Evolutionary conservation across 2,888 invertebrate species (phyloP), one percentile per base, ranked within the genome.

Genomic region (Cantharis flavilabris): DNA sequence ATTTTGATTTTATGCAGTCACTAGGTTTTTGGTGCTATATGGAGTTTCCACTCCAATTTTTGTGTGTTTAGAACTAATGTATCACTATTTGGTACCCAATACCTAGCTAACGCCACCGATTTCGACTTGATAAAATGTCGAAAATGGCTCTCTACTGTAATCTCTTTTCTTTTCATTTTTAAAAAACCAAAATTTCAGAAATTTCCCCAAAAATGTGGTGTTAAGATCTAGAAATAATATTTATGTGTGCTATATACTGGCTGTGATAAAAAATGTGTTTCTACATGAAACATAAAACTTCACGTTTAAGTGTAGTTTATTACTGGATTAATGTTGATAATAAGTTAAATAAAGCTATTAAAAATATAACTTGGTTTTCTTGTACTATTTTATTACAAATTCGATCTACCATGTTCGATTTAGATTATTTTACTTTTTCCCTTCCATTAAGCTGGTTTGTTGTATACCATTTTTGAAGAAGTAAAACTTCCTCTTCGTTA

Each of bases 161-260:
- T 33, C 5, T n/a, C n/a, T n/a, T 49, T 49, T 49, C 1, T n/a
- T 49, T n/a, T 49, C 7, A 49, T n/a, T n/a, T 49, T 49, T 49
- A 49, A n/a, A 13, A 49, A 49, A n/a, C 49, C 49, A 49, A 49
- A 33, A n/a, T n/a, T 49, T 49, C n/a, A 7, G n/a, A 49, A 49
- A 49, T 49, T n/a, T 49, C 49, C n/a, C 49, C 49, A 49, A 49
- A 49, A 49, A 49, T 49, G 49, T 49, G 49, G 49, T 49, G 49
- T 49, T 49, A 49, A 49, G 49, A 49, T 49, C 49, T 49, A 49
- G 49, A 63, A 80, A 82, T 81, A 80, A 82, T 77, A 71, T 79
- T 82, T 84, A 84, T 83, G 85, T 86, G 86, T 85, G 86, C 85
- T 86, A 86, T 86, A 86, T 85, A 83, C 84, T 83, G 86, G 84